A percentile compares a stretch with the other conserved stretches of the same genome.
These are phyloP conservation scores for Phylloscopus trochilus DNA, from an alignment of 2,113 vertebrate species.

Conservation along the genomic window DNA sequence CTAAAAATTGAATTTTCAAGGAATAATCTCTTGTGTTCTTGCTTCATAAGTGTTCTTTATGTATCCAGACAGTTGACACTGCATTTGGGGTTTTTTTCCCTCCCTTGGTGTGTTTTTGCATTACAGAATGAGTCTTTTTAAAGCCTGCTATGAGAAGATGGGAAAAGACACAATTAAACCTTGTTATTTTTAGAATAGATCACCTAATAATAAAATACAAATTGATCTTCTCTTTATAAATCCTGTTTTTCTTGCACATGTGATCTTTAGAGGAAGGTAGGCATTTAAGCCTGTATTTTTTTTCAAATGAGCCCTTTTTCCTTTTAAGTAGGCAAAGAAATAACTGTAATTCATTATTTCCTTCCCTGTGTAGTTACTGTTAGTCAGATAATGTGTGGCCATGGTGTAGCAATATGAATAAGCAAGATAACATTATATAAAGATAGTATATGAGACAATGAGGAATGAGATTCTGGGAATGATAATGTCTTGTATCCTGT, in stretches of 20 bases:
- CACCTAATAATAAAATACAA: neutral
- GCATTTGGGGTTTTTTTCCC: neutral
- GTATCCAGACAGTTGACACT: neutral
- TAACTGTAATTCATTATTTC: neutral
- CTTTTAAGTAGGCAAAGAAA: neutral
- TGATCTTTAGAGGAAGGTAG: neutral
- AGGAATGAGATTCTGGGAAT: neutral
- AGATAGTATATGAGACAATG: neutral
- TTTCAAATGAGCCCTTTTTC: neutral
- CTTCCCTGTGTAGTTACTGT: neutral
- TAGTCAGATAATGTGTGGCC: neutral
- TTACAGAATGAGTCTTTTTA: neutral
- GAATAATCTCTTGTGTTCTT: neutral
- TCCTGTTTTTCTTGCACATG: neutral
- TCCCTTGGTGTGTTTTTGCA: neutral
- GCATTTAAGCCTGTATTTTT: neutral
- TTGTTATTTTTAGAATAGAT: conserved; percentile 1
- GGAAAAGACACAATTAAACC: neutral
- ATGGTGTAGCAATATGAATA: neutral
- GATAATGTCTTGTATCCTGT: neutral
- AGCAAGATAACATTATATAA: neutral
- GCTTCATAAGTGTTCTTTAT: neutral
- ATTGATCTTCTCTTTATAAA: neutral
- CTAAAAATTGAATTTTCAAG: neutral
- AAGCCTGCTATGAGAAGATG: neutral